Base-by-base conservation (phyloP, 2,888 invertebrate species). In the Trichogramma evanescens region DNA sequence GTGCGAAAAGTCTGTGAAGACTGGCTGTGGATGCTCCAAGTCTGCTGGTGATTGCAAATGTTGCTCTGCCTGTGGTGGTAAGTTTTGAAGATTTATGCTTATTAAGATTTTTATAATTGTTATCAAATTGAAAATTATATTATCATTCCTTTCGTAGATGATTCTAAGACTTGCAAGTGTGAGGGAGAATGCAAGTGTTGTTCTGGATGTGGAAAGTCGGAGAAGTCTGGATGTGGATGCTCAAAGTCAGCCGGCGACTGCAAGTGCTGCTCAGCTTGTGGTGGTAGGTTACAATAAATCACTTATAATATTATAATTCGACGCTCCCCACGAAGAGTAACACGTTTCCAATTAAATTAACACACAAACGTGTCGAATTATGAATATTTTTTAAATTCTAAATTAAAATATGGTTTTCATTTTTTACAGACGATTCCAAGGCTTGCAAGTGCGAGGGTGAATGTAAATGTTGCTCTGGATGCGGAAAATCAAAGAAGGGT, bases 21-120 rank as follows among this genome's bases (percentile, higher is more conserved):
- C 43, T n/a, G 10, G 38, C 39, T 46, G 45, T 13, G 50, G 50
- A 9, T 4, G 45, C 40, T 6, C 4, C 38, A 40, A 50, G 26
- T 26, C 3, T 2, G 38, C 13, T n/a, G 40, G 10, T 1, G 52
- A 42, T 7, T 58, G 59, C n/a, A 59, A 54, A 50, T 58, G 58
- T 4, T 58, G 58, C 13, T 4, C 3, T 13, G 56, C 53, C 0
- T 56, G 61, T 41, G 56, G 56, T 52, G 54, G 59, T 60, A 48
- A 59, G 42, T 26, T 42, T 50, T 45, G 3, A 26, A 26, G 3
- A 2, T 26, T 26, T 26, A 2, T 26, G 26, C 26, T 2, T 2
- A 26, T 26, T 26, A 26, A 26, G 3, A 44, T 10, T 54, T 40
- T 40, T 53, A 44, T 38, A 45, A 7, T 10, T 26, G n/a, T 10